Conservation (phyloP, 1,140 invertebrate genomes). For the Drosophila kohkoa region DNA sequence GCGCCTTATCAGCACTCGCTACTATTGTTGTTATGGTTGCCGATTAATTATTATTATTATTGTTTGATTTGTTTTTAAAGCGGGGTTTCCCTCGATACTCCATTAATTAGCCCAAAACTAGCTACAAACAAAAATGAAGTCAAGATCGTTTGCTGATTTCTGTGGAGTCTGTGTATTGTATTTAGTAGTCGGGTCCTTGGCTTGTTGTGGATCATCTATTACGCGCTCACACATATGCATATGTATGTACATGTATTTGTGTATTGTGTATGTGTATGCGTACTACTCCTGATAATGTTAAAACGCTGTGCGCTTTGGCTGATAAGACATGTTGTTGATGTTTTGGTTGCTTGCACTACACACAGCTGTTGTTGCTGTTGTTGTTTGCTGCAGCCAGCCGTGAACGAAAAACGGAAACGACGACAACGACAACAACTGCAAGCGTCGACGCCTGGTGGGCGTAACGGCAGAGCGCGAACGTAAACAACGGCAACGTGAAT, state of each 20-base stretch:
- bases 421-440: constrained; percentile 21
- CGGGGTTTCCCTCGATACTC: constrained; percentile 5
- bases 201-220: constrained; percentile 42
- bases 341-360: constrained; percentile 62
- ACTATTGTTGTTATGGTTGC: too few species aligned
- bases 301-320: constrained; percentile 18
- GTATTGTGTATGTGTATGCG: constrained; percentile 10
- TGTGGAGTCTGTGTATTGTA: constrained; percentile 5
- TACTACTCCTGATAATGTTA: constrained; percentile 58
- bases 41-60: constrained; percentile 14
- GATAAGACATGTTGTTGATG: constrained; percentile 74
- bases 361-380: constrained; percentile 32
- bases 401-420: constrained; percentile 71
- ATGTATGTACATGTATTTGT: neutral
- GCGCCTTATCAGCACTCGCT: neutral
- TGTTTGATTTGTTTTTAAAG: constrained; percentile 1
- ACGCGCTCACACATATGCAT: constrained; percentile 5
- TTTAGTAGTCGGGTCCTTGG: constrained; percentile 39
- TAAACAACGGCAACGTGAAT: constrained; percentile 79
- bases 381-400: constrained; percentile 57
- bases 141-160: constrained; percentile 21
- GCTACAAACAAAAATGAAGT: constrained; percentile 9
- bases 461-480: constrained; percentile 64
- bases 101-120: constrained; percentile 2
- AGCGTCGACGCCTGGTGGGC: constrained; percentile 42